Percentiles rank a stretch among this genome's conserved stretches.
Conservation (phyloP, 1,140 invertebrate species). For the Nasonia vitripennis region DNA sequence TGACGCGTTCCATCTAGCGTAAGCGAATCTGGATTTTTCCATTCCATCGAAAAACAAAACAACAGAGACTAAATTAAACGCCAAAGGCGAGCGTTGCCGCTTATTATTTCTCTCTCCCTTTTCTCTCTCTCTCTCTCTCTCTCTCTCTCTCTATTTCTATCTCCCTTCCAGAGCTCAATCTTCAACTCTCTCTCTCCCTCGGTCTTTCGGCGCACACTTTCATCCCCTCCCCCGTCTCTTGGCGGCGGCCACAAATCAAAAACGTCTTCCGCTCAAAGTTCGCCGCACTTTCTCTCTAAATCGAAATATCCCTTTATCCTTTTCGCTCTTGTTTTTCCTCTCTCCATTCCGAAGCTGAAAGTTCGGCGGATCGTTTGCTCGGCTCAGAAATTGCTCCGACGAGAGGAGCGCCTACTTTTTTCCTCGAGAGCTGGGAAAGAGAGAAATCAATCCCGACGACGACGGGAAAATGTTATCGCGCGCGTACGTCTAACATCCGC, state of each 20-base stretch:
- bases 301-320: not conserved
- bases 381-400: not conserved
- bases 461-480: not conserved
- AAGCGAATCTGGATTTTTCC: not conserved
- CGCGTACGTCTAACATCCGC: not conserved
- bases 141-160: not conserved
- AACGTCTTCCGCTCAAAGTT: not conserved
- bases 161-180: not conserved
- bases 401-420: not conserved
- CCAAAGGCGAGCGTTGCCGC: not conserved
- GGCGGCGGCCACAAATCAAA: not conserved
- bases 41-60: not conserved
- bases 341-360: not conserved
- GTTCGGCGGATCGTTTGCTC: constrained; percentile 15
- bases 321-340: not conserved
- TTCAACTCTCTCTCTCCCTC: not conserved
- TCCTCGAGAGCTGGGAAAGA: no score
- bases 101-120: not conserved
- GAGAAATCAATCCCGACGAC: constrained; percentile 14
- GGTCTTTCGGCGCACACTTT: not conserved
- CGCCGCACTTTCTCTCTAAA: not conserved
- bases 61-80: constrained; percentile 1
- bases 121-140: not conserved
- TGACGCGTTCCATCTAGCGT: no score
- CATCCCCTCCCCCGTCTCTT: not conserved